phyloP scores from a whole-genome alignment of 1,140 invertebrate genomes.

The Cylas formicarius region DNA sequence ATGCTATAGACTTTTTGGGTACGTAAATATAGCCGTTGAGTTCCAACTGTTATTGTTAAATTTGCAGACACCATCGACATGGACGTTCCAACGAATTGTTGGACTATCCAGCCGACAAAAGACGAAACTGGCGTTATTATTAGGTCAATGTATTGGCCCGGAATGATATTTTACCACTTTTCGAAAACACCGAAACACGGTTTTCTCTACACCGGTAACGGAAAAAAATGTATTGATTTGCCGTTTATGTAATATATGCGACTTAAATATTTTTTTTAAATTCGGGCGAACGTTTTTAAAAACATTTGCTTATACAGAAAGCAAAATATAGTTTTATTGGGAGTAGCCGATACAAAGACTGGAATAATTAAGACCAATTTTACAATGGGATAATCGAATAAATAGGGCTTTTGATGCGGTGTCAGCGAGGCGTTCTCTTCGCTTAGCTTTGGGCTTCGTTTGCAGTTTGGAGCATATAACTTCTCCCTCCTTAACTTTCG shows the following conservation, averaged over 20 bases:
- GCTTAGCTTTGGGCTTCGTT: too few relatives aligned
- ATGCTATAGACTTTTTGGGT: constrained; percentile 62
- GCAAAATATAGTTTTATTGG: too few relatives aligned
- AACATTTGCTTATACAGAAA: too few relatives aligned
- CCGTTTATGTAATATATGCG: constrained; percentile 69
- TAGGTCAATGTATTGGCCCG: constrained; percentile 65
- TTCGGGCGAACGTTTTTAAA: too few relatives aligned
- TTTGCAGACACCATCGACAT: constrained; percentile 49
- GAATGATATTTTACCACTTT: constrained; percentile 65
- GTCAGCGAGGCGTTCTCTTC: too few relatives aligned
- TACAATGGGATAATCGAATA: too few relatives aligned
- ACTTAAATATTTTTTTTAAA: too few relatives aligned
- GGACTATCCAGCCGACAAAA: constrained; percentile 54
- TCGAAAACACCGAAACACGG: constrained; percentile 58
- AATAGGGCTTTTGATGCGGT: too few relatives aligned
- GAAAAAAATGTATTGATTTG: constrained; percentile 64
- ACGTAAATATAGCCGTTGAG: constrained; percentile 31
- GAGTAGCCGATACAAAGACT: too few relatives aligned
- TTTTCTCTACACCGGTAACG: constrained; percentile 64
- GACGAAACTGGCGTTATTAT: constrained; percentile 52
- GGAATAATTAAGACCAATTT: too few relatives aligned
- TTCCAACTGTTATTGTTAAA: constrained; percentile 57
- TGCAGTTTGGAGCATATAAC: too few relatives aligned
- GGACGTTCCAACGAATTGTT: constrained; percentile 57
- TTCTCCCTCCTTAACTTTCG: too few relatives aligned